phyloP scores from a whole-genome alignment of 2,797 vertebrate species.

The Anguilla megastoma region DNA sequence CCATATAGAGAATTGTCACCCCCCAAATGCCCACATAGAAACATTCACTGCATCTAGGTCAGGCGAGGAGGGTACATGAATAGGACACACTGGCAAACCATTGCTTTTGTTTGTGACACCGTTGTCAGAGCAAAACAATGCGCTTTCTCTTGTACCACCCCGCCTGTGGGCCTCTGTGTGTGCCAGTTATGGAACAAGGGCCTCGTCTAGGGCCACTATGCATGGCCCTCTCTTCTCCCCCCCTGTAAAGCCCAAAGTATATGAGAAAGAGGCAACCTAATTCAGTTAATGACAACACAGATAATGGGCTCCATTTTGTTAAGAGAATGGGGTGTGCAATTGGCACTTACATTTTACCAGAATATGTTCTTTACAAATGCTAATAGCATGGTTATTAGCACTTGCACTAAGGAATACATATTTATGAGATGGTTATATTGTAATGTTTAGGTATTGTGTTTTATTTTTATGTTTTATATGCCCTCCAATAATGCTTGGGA shows the following conservation, averaged over 20 bases:
- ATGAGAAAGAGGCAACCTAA: constrained; percentile 12
- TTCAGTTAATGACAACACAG: background rate
- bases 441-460: background rate
- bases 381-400: constrained; percentile 10
- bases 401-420: background rate
- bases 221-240: background rate
- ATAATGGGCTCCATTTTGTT: background rate
- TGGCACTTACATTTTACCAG: constrained; percentile 8
- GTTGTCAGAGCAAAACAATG: background rate
- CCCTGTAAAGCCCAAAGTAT: background rate
- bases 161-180: background rate
- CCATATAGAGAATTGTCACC: background rate
- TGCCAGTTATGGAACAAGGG: background rate
- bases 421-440: background rate
- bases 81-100: background rate
- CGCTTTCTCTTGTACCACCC: background rate
- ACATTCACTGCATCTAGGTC: background rate
- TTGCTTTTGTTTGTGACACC: background rate
- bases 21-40: background rate
- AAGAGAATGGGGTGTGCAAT: constrained; percentile 18
- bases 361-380: constrained; percentile 10
- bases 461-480: background rate
- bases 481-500: no score
- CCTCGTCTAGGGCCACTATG: background rate
- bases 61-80: background rate